Evolutionary conservation across 2,113 vertebrate genomes (phyloP), one percentile per base, ranked within the genome.

Genomic region (Ctenodactylus gundi): DNA sequence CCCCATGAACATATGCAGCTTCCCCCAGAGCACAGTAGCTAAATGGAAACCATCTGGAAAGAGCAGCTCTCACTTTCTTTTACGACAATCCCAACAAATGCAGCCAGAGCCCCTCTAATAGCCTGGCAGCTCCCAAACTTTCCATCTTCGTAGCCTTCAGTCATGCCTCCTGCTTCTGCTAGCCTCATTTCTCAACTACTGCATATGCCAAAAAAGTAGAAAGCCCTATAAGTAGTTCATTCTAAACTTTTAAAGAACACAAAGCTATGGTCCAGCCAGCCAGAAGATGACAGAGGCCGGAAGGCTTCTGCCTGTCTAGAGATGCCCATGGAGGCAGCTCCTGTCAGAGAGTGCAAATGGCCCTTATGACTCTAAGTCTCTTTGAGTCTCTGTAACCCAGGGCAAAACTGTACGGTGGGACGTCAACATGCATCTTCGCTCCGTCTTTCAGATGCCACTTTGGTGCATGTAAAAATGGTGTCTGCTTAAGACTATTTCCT

Each of bases 381-480:
- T 90, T 14, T 76, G 94, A 92, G 55, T 49, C 36, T 1, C 23
- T 2, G 21, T 81, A 34, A 88, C 94, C 76, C 55, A 15, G 93
- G 91, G 91, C 93, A 18, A 87, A 64, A 11, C 65, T 0, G 21
- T 70, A 10, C 0, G 0, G 85, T 3, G 0, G 72, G 14, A n/a
- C 3, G 88, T 92, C 88, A 90, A 13, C 60, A 58, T 0, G 18
- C 55, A 88, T 85, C 18, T 72, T 34, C 0, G 0, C 44, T 27
- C 92, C 36, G 9, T 64, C 93, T 92, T 58, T 90, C 88, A 85
- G 88, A 90, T 60, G 77, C 82, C 84, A 70, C 88, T 81, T 39
- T 14, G 15, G 65, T 27, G 36, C 41, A 29, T 0, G 21, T 25
- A 8, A 20, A 64, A 76, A 67, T 2, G 3, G 29, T 25, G 31